Evolutionary conservation across 2,797 vertebrate species (phyloP).

Genomic region (Petrocephalus schoutedeni): DNA sequence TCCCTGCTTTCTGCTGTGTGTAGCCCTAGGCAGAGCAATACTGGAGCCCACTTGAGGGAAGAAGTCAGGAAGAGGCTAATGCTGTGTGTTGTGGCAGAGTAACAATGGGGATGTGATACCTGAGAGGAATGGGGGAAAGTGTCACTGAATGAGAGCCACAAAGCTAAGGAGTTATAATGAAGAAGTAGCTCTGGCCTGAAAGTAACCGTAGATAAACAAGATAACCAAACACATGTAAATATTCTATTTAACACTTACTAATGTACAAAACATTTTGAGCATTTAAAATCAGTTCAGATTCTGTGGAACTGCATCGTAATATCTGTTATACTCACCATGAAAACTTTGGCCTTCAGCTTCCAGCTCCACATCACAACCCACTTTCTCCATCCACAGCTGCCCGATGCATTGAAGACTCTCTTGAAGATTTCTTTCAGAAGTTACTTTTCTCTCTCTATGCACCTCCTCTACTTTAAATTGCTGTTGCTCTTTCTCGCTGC

Average conservation of each 20-base stretch:
- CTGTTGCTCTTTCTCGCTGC: slow-evolving; percentile 23
- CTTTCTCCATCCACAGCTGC: slow-evolving; percentile 47
- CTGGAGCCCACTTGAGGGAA: background rate
- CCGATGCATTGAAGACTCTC: slow-evolving; percentile 45
- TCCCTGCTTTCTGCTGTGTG: background rate
- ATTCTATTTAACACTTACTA: background rate
- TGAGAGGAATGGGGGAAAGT: background rate
- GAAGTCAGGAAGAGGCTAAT: background rate
- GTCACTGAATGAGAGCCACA: background rate
- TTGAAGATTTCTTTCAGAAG: slow-evolving; percentile 42
- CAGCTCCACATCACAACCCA: slow-evolving; percentile 60
- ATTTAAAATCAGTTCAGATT: background rate
- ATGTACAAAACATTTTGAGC: background rate
- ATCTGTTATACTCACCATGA: slow-evolving; percentile 48
- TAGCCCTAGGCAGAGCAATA: background rate
- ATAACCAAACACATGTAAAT: background rate
- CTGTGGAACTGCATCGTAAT: background rate
- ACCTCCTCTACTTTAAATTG: background rate
- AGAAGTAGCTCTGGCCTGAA: background rate
- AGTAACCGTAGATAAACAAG: background rate
- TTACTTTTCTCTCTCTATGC: slow-evolving; percentile 7
- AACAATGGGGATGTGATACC: background rate
- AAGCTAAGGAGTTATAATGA: background rate
- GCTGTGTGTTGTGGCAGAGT: background rate
- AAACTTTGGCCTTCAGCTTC: slow-evolving; percentile 48